Evolutionary conservation across 1,140 invertebrate genomes (phyloP).

Genomic region (Nasonia longicornis): DNA sequence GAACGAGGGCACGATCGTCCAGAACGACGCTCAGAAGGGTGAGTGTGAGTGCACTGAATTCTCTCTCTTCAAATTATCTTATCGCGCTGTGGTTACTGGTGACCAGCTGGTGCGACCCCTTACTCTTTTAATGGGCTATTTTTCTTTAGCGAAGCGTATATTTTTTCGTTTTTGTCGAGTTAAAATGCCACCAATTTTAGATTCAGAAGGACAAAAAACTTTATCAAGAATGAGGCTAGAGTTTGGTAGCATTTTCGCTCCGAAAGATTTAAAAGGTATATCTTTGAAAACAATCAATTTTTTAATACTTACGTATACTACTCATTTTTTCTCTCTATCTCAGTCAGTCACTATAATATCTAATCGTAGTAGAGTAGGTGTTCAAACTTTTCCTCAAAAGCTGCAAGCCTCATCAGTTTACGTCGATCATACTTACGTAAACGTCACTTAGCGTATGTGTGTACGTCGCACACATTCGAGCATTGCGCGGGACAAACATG

Average conservation of each 20-base stretch:
- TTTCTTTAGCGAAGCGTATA: background rate
- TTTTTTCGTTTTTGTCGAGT: slow-evolving; percentile 28
- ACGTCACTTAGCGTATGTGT: no score
- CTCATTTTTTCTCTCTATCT: background rate
- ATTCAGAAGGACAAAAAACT: slow-evolving; percentile 29
- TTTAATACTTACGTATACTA: background rate
- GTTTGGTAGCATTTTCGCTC: slow-evolving; percentile 43
- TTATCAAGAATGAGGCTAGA: slow-evolving; percentile 40
- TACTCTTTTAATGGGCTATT: background rate
- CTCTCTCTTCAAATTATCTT: background rate
- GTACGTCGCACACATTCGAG: background rate
- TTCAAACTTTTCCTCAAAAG: background rate
- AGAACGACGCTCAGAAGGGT: slow-evolving; percentile 66
- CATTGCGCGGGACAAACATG: background rate
- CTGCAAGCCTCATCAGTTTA: background rate
- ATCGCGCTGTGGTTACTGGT: no score
- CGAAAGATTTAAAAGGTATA: slow-evolving; percentile 37
- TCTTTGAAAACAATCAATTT: slow-evolving; percentile 13
- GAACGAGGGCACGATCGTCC: slow-evolving; percentile 71
- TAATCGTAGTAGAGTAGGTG: background rate
- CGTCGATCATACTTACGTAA: no score
- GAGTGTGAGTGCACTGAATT: slow-evolving; percentile 1
- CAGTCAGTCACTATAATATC: background rate
- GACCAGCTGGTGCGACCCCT: no score
- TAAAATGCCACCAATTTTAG: slow-evolving; percentile 39